Conservation (phyloP, 2,888 invertebrate genomes). For the Cheilosia pagana region DNA sequence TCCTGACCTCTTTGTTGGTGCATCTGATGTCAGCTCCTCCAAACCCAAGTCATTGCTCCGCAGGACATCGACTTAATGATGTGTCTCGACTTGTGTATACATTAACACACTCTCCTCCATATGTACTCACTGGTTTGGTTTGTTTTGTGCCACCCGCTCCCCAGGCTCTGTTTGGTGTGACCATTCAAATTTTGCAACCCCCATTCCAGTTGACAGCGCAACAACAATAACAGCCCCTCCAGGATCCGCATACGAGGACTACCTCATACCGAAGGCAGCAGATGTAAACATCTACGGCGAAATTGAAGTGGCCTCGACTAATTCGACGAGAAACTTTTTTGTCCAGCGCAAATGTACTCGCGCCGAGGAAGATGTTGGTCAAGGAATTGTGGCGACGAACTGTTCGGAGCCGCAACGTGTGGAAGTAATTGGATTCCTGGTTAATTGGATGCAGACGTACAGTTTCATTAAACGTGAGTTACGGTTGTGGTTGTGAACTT, state of each 20-base stretch:
- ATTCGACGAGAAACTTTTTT: slow-evolving; percentile 76
- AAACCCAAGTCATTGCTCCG: slow-evolving; percentile 57
- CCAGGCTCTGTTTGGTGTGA: slow-evolving; percentile 12
- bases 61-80: slow-evolving; percentile 63
- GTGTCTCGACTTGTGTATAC: slow-evolving; percentile 59
- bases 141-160: slow-evolving; percentile 4
- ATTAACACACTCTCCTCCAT: slow-evolving; percentile 61
- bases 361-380: slow-evolving; percentile 78
- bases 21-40: slow-evolving; percentile 33
- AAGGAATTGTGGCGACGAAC: slow-evolving; percentile 78
- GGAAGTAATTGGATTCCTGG: slow-evolving; percentile 87
- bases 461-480: slow-evolving; percentile 88
- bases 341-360: slow-evolving; percentile 78
- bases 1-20: slow-evolving; percentile 50
- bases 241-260: slow-evolving; percentile 32
- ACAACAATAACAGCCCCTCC: slow-evolving; percentile 20
- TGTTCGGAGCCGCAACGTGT: slow-evolving; percentile 80
- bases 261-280: slow-evolving; percentile 59
- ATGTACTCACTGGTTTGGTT: slow-evolving; percentile 53
- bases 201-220: slow-evolving; percentile 48
- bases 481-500: slow-evolving; percentile 30
- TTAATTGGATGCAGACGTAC: slow-evolving; percentile 89
- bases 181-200: slow-evolving; percentile 48
- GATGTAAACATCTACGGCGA: slow-evolving; percentile 54
- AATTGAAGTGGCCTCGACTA: slow-evolving; percentile 13